Percentiles rank a stretch among this genome's conserved stretches.
These are phyloP conservation scores for Lynx canadensis DNA, from an alignment of 2,113 vertebrate species.

Conservation along the genomic window DNA sequence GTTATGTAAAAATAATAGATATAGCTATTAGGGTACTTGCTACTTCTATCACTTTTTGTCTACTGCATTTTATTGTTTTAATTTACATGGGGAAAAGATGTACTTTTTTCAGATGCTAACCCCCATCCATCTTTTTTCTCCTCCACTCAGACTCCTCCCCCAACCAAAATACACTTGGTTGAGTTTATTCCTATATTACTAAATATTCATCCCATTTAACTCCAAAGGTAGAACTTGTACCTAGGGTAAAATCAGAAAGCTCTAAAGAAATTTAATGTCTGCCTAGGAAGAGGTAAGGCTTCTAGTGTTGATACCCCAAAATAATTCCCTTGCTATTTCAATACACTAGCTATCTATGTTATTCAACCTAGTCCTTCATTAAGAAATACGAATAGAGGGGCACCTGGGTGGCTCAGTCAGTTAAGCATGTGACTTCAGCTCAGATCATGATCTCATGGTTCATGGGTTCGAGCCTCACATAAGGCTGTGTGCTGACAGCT, in stretches of 20 bases:
- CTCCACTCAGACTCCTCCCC: background rate
- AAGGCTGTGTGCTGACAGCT: too few relatives aligned
- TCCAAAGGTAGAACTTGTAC: background rate
- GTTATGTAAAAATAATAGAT: background rate
- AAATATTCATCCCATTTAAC: conserved; percentile 12
- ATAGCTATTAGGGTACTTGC: background rate
- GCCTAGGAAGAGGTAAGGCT: background rate
- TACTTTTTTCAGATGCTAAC: background rate
- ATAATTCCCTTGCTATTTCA: background rate
- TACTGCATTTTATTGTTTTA: background rate
- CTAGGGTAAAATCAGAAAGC: background rate
- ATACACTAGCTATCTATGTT: background rate
- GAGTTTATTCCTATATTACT: background rate
- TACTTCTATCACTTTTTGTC: background rate
- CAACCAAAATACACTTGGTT: conserved; percentile 15
- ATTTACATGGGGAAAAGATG: background rate
- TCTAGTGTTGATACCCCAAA: background rate
- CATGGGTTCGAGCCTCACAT: too few relatives aligned
- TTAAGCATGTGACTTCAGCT: too few relatives aligned
- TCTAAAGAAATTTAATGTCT: background rate
- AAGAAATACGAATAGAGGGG: background rate
- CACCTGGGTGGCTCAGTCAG: background rate
- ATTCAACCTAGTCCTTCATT: background rate
- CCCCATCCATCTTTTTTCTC: background rate
- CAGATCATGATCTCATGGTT: too few relatives aligned